These are phyloP conservation scores for Atlantisia rogersi DNA, from an alignment of 2,113 vertebrate genomes.

Conservation along the genomic window DNA sequence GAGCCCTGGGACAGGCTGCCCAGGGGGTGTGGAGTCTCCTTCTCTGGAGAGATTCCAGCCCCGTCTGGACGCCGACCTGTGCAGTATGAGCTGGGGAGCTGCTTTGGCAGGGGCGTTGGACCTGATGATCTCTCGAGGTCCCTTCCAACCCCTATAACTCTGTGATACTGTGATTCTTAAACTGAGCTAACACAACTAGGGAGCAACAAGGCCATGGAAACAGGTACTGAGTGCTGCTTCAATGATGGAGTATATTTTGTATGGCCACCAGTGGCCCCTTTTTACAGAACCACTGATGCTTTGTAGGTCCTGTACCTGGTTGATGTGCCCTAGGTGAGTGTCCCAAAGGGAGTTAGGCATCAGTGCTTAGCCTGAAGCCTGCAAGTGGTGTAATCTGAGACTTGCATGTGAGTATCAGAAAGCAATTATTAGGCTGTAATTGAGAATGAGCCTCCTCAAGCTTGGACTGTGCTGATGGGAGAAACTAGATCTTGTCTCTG, in stretches of 20 bases:
- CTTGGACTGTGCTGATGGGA: background rate
- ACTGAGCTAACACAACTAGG: rapidly evolving
- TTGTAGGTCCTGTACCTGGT: background rate
- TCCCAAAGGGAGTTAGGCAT: background rate
- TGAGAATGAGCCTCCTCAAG: background rate
- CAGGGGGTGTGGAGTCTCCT: too few relatives aligned
- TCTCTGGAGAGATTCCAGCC: too few relatives aligned
- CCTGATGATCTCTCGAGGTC: too few relatives aligned
- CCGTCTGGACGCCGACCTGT: too few relatives aligned
- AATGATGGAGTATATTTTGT: rapidly evolving
- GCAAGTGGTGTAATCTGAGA: rapidly evolving
- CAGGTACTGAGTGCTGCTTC: rapidly evolving
- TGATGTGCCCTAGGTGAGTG: background rate
- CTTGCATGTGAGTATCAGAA: background rate
- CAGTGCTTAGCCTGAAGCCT: background rate
- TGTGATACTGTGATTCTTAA: background rate
- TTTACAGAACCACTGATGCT: background rate
- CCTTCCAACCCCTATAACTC: too few relatives aligned
- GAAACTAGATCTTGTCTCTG: background rate
- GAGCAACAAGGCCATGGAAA: rapidly evolving
- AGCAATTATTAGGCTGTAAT: background rate
- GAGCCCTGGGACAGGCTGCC: too few relatives aligned
- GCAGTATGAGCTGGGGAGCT: too few relatives aligned
- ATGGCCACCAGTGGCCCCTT: background rate
- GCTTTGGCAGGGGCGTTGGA: too few relatives aligned